Evolutionary conservation across 2,113 vertebrate genomes (phyloP).

Genomic region (Rissa tridactyla): DNA sequence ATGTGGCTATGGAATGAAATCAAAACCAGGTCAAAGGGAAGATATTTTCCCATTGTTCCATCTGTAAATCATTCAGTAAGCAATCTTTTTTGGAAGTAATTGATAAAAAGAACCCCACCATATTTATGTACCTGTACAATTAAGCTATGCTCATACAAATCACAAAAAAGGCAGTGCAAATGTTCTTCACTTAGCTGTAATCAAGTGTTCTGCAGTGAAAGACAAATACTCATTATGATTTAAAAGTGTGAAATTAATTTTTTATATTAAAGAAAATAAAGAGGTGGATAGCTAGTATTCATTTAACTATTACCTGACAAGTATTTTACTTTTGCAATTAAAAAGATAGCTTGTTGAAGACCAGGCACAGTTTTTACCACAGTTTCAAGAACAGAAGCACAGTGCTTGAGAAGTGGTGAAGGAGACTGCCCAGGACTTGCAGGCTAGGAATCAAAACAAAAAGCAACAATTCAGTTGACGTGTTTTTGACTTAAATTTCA

Average conservation of each 20-base stretch:
- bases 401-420: conserved; percentile 85
- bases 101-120: neutral
- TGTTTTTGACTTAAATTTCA: neutral
- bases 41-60: neutral
- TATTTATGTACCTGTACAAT: neutral
- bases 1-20: neutral
- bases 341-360: conserved; percentile 86
- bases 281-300: neutral
- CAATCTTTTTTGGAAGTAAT: neutral
- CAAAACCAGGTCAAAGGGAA: neutral
- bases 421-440: conserved; percentile 81
- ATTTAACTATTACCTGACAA: conserved; percentile 80
- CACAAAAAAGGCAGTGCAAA: neutral
- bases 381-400: conserved; percentile 86
- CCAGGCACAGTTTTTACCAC: conserved; percentile 90
- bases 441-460: conserved; percentile 73
- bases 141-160: neutral
- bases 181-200: neutral
- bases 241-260: neutral
- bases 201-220: neutral
- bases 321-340: conserved; percentile 91
- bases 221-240: neutral
- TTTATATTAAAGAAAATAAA: neutral
- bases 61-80: neutral
- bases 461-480: neutral